A percentile compares a stretch with the other conserved stretches of the same genome.
These are phyloP conservation scores for Amyelois transitella DNA, from an alignment of 1,140 invertebrate genomes.

Conservation along the genomic window DNA sequence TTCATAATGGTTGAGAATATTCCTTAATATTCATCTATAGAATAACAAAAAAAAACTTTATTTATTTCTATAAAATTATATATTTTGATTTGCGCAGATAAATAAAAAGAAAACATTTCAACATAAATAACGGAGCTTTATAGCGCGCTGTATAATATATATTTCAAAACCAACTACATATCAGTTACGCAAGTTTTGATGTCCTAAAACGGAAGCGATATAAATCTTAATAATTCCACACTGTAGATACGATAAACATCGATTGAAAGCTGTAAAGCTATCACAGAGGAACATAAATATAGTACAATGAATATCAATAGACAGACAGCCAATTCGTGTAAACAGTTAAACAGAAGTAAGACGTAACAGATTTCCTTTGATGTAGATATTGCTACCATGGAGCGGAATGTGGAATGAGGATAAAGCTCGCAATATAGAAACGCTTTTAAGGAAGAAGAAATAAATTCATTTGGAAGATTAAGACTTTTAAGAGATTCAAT, in stretches of 20 bases:
- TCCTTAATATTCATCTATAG: no score
- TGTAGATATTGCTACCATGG: neutral
- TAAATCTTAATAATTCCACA: neutral
- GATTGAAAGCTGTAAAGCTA: neutral
- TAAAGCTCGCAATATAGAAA: neutral
- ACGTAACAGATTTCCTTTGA: neutral
- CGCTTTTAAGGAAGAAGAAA: neutral
- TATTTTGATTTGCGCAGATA: no score
- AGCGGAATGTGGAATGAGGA: neutral
- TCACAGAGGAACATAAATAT: neutral
- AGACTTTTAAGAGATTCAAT: no score
- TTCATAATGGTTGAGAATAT: no score
- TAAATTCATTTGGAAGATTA: no score
- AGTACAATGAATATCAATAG: neutral
- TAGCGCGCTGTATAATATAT: no score
- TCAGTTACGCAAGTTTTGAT: neutral
- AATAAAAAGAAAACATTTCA: no score
- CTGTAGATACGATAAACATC: neutral
- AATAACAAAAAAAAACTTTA: no score
- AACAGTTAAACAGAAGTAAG: neutral
- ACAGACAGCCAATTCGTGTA: neutral
- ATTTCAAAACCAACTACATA: no score
- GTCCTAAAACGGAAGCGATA: neutral
- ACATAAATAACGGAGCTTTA: no score
- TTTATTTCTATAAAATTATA: no score